A percentile compares a stretch with the other conserved stretches of the same genome.
Evolutionary conservation across 2,797 vertebrate genomes (phyloP).

Genomic region (Urophycis tenuis): DNA sequence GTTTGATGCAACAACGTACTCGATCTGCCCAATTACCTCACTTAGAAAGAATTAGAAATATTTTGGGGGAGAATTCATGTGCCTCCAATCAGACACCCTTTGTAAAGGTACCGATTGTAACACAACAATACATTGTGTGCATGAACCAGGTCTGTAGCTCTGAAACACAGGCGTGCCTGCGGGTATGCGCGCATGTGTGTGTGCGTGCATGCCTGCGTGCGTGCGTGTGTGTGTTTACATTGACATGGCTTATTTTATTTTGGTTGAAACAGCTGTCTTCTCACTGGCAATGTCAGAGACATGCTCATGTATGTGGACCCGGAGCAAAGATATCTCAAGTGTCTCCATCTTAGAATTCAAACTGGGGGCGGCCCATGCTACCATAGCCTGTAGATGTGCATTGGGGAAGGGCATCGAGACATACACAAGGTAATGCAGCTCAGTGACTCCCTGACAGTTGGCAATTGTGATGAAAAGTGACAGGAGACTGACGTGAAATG

Average conservation of each 20-base stretch:
- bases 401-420: constrained; percentile 76
- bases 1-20: background rate
- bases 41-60: background rate
- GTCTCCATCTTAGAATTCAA: constrained; percentile 74
- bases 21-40: background rate
- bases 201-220: constrained; percentile 16
- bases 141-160: constrained; percentile 18
- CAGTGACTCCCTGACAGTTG: constrained; percentile 71
- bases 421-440: constrained; percentile 74
- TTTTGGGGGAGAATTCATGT: background rate
- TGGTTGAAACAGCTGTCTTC: constrained; percentile 69
- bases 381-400: constrained; percentile 73
- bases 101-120: background rate
- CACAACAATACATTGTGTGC: background rate
- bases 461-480: constrained; percentile 77
- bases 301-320: constrained; percentile 75
- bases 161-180: constrained; percentile 14
- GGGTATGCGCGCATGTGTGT: constrained; percentile 31
- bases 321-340: constrained; percentile 74
- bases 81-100: background rate
- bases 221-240: constrained; percentile 25
- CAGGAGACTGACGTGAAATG: constrained; percentile 79
- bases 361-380: constrained; percentile 68
- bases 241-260: constrained; percentile 22
- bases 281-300: constrained; percentile 69